phyloP scores from a whole-genome alignment of 1,140 invertebrate species.

The Venustaconcha ellipsiformis region DNA sequence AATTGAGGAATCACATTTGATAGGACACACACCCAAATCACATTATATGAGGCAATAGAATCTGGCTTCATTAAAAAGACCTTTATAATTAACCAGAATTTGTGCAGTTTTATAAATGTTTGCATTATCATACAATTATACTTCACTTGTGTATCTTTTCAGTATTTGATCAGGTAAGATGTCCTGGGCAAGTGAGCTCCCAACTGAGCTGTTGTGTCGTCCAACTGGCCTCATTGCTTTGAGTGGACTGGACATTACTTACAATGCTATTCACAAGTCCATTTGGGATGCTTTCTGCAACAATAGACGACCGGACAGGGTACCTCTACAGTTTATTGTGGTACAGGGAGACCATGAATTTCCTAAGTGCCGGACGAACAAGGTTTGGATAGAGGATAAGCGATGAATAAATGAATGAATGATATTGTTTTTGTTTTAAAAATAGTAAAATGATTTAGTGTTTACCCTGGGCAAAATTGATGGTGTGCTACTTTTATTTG shows the following conservation, averaged over 20 bases:
- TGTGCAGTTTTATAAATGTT: too few species aligned
- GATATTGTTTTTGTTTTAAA: too few species aligned
- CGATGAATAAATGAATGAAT: too few species aligned
- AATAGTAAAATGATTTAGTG: too few species aligned
- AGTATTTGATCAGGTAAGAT: constrained; percentile 36
- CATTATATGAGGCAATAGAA: too few species aligned
- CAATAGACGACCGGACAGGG: constrained; percentile 82
- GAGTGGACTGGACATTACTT: constrained; percentile 85
- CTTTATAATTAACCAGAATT: too few species aligned
- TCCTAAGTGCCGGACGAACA: constrained; percentile 86
- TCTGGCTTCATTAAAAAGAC: too few species aligned
- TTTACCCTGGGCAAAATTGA: too few species aligned
- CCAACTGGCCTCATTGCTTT: constrained; percentile 88
- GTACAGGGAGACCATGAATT: constrained; percentile 82
- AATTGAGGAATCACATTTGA: too few species aligned
- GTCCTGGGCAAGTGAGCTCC: constrained; percentile 69
- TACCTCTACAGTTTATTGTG: constrained; percentile 88
- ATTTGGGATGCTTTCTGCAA: constrained; percentile 94
- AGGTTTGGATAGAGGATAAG: constrained; percentile 67
- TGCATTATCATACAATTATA: neutral
- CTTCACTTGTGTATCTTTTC: neutral
- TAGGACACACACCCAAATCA: too few species aligned
- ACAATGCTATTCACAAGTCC: constrained; percentile 87
- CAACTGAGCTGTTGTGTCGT: constrained; percentile 76
- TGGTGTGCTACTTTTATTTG: too few species aligned